A percentile compares a stretch with the other conserved stretches of the same genome.
These are phyloP conservation scores for Norana najaformis DNA, from an alignment of 2,888 invertebrate species.

Conservation along the genomic window DNA sequence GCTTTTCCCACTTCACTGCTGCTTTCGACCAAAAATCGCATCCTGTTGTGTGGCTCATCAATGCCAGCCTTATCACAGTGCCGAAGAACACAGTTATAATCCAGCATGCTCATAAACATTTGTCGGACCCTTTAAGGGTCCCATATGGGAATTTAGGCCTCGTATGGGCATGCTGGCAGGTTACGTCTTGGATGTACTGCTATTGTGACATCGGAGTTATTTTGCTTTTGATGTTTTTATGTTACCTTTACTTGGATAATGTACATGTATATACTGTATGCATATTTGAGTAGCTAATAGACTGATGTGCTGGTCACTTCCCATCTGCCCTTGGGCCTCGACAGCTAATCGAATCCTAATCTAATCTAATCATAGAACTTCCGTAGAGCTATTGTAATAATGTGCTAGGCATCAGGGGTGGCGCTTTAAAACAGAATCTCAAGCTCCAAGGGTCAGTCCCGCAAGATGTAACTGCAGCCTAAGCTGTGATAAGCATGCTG, in stretches of 20 bases:
- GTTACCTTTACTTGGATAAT: neutral
- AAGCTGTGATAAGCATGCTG: no score
- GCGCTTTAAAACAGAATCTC: no score
- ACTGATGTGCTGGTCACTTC: slow-evolving; percentile 13
- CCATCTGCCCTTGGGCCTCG: neutral
- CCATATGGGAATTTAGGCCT: neutral
- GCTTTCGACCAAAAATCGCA: neutral
- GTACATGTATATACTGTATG: neutral
- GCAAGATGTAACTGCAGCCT: no score
- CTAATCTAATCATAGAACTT: no score
- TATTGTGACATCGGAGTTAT: neutral
- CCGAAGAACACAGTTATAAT: neutral
- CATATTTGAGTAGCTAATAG: neutral
- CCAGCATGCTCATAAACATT: slow-evolving; percentile 5
- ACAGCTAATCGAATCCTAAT: neutral
- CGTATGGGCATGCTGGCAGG: neutral
- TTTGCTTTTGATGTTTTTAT: neutral
- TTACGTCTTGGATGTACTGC: neutral
- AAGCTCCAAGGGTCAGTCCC: no score
- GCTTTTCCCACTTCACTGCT: neutral
- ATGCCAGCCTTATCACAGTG: neutral
- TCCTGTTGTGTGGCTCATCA: neutral
- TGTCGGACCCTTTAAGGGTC: neutral
- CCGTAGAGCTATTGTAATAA: no score
- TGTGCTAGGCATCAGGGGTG: no score